phyloP scores from a whole-genome alignment of 2,113 vertebrate species.

The Macquaria australasica region DNA sequence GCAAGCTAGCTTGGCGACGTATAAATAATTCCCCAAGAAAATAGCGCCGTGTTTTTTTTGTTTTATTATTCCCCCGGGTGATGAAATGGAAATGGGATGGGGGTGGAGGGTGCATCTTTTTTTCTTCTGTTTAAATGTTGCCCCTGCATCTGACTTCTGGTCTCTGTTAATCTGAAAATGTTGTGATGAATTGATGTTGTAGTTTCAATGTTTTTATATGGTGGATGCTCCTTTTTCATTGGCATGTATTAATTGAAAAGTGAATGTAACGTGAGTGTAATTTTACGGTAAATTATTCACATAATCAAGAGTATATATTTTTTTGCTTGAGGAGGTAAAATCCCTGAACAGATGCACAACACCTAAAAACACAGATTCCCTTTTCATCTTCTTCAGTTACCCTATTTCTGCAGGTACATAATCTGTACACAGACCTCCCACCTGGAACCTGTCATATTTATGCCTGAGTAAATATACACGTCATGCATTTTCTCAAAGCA shows the following conservation, averaged over 20 bases:
- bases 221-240: not conserved
- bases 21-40: no score
- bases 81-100: not conserved
- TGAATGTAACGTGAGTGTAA: not conserved
- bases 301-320: not conserved
- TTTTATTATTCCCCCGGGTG: not conserved
- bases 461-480: constrained; percentile 3
- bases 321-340: not conserved
- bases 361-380: not conserved
- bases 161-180: not conserved
- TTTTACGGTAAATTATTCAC: not conserved
- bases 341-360: not conserved
- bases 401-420: not conserved
- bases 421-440: not conserved
- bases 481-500: not conserved
- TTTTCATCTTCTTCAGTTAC: not conserved
- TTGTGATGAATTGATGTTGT: not conserved
- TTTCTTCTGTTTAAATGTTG: not conserved
- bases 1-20: no score
- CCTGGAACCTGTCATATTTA: not conserved
- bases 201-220: not conserved
- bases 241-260: not conserved
- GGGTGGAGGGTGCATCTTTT: not conserved
- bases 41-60: no score
- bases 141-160: not conserved